A percentile compares a stretch with the other conserved stretches of the same genome.
Evolutionary conservation across 1,140 invertebrate species (phyloP).

Genomic region (Steinernema feltiae): DNA sequence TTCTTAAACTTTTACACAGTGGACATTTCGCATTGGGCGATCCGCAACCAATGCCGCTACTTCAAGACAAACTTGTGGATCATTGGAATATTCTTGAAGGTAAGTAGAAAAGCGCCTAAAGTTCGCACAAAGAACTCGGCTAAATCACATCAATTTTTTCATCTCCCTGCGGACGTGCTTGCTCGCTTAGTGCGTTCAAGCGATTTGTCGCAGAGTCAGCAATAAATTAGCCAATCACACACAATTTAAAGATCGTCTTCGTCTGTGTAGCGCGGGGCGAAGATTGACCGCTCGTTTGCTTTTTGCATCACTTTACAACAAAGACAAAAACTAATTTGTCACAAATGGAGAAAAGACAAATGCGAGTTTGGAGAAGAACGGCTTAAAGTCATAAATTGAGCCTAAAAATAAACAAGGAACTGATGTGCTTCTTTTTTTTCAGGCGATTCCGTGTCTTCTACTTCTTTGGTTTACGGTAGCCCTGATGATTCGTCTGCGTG

Average conservation of each 20-base stretch:
- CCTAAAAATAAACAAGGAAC: too few species aligned
- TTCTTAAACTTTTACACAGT: conserved; percentile 39
- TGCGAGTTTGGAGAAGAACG: too few species aligned
- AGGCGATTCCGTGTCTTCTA: conserved; percentile 50
- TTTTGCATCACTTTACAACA: too few species aligned
- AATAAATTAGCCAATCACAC: conserved; percentile 11
- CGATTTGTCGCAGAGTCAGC: neutral
- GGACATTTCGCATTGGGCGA: conserved; percentile 47
- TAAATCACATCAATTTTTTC: neutral
- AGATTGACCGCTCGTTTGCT: too few species aligned
- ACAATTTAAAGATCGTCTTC: neutral
- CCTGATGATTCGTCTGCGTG: conserved; percentile 40
- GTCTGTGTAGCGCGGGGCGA: neutral
- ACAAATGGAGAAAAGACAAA: too few species aligned
- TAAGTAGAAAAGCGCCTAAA: neutral
- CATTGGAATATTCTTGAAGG: conserved; percentile 46
- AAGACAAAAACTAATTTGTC: too few species aligned
- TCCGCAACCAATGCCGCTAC: conserved; percentile 35
- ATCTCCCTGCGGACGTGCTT: neutral
- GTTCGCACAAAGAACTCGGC: neutral
- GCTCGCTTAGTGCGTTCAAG: neutral
- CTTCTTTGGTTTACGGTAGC: conserved; percentile 46
- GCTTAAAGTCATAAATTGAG: too few species aligned
- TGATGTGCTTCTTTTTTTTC: conserved; percentile 19
- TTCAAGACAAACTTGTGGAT: conserved; percentile 49